Percentiles rank a stretch among this genome's conserved stretches.
These are phyloP conservation scores for Drosophila kanapiae DNA, from an alignment of 1,140 invertebrate genomes.

Conservation along the genomic window DNA sequence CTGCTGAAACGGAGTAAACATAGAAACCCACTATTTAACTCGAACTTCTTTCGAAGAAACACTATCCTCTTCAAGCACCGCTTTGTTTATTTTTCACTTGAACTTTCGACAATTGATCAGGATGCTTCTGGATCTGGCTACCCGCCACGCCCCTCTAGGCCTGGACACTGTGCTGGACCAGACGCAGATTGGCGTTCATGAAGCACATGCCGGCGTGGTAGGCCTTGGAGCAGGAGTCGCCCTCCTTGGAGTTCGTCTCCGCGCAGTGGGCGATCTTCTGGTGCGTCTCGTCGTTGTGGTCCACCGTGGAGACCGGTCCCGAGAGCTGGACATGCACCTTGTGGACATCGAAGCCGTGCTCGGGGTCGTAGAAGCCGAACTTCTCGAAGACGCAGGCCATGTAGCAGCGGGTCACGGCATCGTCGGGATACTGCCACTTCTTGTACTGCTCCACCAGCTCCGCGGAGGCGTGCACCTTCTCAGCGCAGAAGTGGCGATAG, in stretches of 20 bases:
- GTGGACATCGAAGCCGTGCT: constrained; percentile 78
- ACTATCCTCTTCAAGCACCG: no score
- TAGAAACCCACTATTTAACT: no score
- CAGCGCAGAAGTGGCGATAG: constrained; percentile 57
- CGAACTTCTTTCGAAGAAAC: no score
- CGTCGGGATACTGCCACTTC: constrained; percentile 73
- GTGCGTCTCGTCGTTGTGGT: constrained; percentile 69
- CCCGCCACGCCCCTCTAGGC: constrained; percentile 14
- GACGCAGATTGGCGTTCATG: constrained; percentile 60
- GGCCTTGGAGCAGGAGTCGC: constrained; percentile 69
- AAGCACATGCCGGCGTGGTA: constrained; percentile 80
- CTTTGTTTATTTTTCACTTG: constrained; percentile 16
- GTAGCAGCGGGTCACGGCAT: constrained; percentile 77
- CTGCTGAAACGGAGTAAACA: no score
- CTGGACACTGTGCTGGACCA: constrained; percentile 75
- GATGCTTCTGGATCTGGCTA: constrained; percentile 33
- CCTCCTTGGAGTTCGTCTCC: constrained; percentile 61
- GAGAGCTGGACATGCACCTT: constrained; percentile 75
- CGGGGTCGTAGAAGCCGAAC: constrained; percentile 73
- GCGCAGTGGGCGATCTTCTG: constrained; percentile 70
- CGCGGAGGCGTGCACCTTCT: constrained; percentile 54
- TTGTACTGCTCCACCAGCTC: constrained; percentile 72
- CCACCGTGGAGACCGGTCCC: constrained; percentile 36
- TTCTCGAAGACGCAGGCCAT: constrained; percentile 77
- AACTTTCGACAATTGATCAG: constrained; percentile 42